phyloP scores from a whole-genome alignment of 1,140 invertebrate genomes.

The Pomphorhynchus laevis region DNA sequence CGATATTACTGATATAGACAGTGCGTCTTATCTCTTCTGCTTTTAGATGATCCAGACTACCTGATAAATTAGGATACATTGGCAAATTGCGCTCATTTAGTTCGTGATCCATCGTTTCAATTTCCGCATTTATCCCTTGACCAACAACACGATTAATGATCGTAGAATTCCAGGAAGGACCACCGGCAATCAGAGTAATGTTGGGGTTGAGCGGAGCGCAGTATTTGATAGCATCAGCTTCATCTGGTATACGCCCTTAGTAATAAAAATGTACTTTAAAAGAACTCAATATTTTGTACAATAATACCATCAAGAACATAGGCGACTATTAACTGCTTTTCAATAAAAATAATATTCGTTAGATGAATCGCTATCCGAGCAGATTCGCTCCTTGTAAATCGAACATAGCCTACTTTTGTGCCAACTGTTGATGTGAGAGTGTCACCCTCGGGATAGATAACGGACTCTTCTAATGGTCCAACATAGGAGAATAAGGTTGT shows the following conservation, averaged over 20 bases:
- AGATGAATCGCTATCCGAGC: conserved; percentile 7
- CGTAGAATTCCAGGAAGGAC: conserved; percentile 6
- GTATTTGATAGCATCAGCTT: conserved; percentile 6
- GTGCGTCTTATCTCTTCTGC: conserved; percentile 7
- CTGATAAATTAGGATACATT: conserved; percentile 3
- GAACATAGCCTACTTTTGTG: conserved; percentile 8
- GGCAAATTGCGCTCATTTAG: conserved; percentile 5
- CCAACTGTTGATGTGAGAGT: background rate
- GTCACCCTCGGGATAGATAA: conserved; percentile 7
- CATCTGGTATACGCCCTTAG: conserved; percentile 10
- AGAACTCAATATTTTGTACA: background rate
- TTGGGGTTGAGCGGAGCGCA: conserved; percentile 6
- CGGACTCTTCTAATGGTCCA: conserved; percentile 5
- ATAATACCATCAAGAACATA: background rate
- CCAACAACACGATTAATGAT: conserved; percentile 5
- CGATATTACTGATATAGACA: conserved; percentile 7
- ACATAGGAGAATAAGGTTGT: conserved; percentile 6
- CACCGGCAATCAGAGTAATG: conserved; percentile 1
- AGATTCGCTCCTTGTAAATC: conserved; percentile 3
- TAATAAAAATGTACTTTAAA: too few relatives aligned
- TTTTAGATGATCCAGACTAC: background rate
- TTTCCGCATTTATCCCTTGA: background rate
- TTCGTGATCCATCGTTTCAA: conserved; percentile 7
- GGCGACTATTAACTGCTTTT: conserved; percentile 1
- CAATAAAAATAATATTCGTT: conserved; percentile 7